Evolutionary conservation across 2,888 invertebrate genomes (phyloP).

Genomic region (Sminthurides aquaticus): DNA sequence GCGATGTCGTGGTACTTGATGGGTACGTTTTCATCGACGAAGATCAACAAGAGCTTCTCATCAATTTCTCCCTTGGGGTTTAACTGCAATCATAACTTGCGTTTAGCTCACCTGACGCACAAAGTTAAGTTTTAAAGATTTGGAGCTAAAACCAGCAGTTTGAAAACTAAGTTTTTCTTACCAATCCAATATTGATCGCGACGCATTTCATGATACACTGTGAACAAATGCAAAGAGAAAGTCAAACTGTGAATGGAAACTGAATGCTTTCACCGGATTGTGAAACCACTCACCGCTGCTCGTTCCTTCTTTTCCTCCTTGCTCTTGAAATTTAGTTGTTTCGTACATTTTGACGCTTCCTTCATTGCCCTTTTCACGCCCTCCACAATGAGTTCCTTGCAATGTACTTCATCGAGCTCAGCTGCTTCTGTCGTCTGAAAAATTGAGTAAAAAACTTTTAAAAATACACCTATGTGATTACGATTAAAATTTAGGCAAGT

Average conservation of each 20-base stretch:
- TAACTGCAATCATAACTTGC: slow-evolving; percentile 5
- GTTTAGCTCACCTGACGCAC: neutral
- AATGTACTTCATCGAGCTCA: neutral
- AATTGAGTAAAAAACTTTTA: too few species aligned
- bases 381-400: slow-evolving; percentile 19
- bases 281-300: slow-evolving; percentile 11
- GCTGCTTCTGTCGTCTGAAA: too few species aligned
- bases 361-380: slow-evolving; percentile 18
- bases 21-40: slow-evolving; percentile 19
- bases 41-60: slow-evolving; percentile 13
- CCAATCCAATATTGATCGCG: slow-evolving; percentile 19
- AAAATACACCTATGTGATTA: too few species aligned
- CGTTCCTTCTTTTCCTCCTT: slow-evolving; percentile 18
- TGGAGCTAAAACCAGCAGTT: neutral
- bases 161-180: too few species aligned
- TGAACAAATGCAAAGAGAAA: too few species aligned
- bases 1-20: slow-evolving; percentile 14
- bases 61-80: slow-evolving; percentile 10
- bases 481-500: too few species aligned
- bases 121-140: slow-evolving; percentile 3
- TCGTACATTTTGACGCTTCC: slow-evolving; percentile 17
- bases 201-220: slow-evolving; percentile 22
- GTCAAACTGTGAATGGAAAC: neutral
- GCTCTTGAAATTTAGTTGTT: slow-evolving; percentile 8
- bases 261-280: neutral